Percentiles rank a stretch among this genome's conserved stretches.
Evolutionary conservation across 1,140 invertebrate species (phyloP).

Genomic region (Drosophila sturtevanti): DNA sequence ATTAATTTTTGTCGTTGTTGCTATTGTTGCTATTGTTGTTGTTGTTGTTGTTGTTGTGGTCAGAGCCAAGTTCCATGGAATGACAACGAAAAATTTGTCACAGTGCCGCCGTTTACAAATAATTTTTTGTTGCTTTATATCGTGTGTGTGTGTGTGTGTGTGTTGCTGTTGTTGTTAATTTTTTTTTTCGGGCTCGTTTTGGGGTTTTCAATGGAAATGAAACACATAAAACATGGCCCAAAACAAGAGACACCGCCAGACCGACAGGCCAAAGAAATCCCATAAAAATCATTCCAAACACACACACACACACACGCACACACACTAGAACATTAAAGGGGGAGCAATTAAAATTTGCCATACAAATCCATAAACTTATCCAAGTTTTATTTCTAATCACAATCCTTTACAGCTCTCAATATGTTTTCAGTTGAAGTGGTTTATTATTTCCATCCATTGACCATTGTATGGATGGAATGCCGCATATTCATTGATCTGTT

Average conservation of each 20-base stretch:
- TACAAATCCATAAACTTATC: background rate
- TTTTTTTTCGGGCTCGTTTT: slow-evolving; percentile 54
- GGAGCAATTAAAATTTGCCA: slow-evolving; percentile 3
- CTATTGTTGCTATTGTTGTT: slow-evolving; percentile 65
- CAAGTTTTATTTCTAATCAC: background rate
- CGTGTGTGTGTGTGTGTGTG: background rate
- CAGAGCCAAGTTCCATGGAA: slow-evolving; percentile 68
- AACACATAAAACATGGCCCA: slow-evolving; percentile 76
- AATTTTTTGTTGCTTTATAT: slow-evolving; percentile 67
- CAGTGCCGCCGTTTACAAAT: slow-evolving; percentile 76
- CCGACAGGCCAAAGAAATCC: slow-evolving; percentile 24
- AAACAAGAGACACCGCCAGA: slow-evolving; percentile 54
- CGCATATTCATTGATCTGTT: background rate
- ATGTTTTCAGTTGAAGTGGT: background rate
- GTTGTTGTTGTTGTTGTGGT: slow-evolving; percentile 54
- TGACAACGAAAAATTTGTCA: slow-evolving; percentile 70
- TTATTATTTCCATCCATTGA: background rate
- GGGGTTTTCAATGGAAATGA: slow-evolving; percentile 79
- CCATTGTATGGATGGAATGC: background rate
- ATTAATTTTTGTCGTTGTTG: slow-evolving; percentile 66
- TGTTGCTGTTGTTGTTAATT: background rate
- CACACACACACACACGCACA: slow-evolving; percentile 16
- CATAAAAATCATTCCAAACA: slow-evolving; percentile 2
- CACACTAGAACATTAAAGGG: background rate
- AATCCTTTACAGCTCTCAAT: background rate